phyloP scores from a whole-genome alignment of 64 coral and sea anemone genomes.

The Pachyseris speciosa region DNA sequence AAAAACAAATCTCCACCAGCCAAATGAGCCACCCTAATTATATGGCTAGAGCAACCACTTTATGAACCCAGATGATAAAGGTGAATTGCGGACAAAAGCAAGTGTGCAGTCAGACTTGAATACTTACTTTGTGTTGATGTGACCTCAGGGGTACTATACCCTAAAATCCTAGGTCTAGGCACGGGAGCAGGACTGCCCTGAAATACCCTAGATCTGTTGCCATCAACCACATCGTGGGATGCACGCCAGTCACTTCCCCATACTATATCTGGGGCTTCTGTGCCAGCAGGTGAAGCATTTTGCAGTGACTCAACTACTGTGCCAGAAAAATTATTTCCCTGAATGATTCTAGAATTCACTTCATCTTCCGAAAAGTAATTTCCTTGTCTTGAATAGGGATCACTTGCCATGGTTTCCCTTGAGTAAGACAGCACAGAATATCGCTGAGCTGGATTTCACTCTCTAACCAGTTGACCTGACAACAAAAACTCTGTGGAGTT shows the following conservation, averaged over 20 bases:
- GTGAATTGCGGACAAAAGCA: too few relatives aligned
- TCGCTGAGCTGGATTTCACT: neutral
- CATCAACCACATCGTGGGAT: neutral
- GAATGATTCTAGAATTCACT: neutral
- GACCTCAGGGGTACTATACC: neutral
- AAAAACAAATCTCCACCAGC: too few relatives aligned
- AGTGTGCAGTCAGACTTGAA: neutral
- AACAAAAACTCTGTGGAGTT: neutral
- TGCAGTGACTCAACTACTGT: slow-evolving; percentile 3
- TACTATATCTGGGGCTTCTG: neutral
- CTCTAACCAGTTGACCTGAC: neutral
- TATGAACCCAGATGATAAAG: too few relatives aligned
- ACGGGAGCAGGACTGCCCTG: neutral
- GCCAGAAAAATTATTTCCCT: slow-evolving; percentile 1
- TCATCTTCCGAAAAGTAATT: neutral
- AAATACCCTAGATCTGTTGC: neutral
- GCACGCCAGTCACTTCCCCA: neutral
- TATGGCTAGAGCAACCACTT: too few relatives aligned
- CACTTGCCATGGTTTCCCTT: neutral
- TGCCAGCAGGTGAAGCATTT: slow-evolving; percentile 1
- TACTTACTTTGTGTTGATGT: neutral
- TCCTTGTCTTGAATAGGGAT: neutral
- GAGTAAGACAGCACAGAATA: neutral
- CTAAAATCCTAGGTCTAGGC: neutral
- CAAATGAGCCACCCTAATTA: too few relatives aligned